phyloP scores from a whole-genome alignment of 2,797 vertebrate species.

The Scolopax bukidnonensis region DNA sequence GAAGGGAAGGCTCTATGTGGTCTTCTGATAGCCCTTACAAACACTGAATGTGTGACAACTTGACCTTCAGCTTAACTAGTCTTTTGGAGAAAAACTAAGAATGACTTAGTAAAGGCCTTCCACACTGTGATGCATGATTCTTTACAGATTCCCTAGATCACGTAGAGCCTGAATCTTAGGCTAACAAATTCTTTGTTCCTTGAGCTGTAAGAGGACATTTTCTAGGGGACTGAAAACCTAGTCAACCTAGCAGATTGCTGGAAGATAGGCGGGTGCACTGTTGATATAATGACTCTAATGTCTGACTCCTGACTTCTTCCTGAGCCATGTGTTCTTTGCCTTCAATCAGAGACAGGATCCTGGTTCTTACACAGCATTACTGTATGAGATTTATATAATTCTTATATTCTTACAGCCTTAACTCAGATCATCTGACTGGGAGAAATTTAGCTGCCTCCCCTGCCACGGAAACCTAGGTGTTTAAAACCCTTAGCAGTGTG shows the following conservation, averaged over 20 bases:
- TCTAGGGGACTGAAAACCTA: not conserved
- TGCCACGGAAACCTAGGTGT: not conserved
- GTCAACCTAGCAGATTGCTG: not conserved
- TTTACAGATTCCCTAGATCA: not conserved
- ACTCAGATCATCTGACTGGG: not conserved
- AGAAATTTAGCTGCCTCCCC: not conserved
- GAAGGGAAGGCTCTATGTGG: not conserved
- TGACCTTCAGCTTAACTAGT: not conserved
- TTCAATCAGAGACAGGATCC: not conserved
- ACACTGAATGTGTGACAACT: not conserved
- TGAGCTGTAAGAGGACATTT: not conserved
- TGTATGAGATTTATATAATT: not conserved
- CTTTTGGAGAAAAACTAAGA: not conserved
- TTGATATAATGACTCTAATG: not conserved
- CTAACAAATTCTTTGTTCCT: not conserved
- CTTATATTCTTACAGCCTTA: not conserved
- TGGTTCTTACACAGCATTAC: not conserved
- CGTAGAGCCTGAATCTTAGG: not conserved
- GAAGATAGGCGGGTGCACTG: not conserved
- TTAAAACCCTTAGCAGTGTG: not conserved
- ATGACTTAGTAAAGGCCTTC: not conserved
- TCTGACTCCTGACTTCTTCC: not conserved
- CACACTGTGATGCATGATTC: not conserved
- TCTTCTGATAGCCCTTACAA: not conserved
- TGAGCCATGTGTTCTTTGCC: not conserved